A percentile compares a stretch with the other conserved stretches of the same genome.
Evolutionary conservation across 2,797 vertebrate genomes (phyloP).

Genomic region (Poecilia picta): DNA sequence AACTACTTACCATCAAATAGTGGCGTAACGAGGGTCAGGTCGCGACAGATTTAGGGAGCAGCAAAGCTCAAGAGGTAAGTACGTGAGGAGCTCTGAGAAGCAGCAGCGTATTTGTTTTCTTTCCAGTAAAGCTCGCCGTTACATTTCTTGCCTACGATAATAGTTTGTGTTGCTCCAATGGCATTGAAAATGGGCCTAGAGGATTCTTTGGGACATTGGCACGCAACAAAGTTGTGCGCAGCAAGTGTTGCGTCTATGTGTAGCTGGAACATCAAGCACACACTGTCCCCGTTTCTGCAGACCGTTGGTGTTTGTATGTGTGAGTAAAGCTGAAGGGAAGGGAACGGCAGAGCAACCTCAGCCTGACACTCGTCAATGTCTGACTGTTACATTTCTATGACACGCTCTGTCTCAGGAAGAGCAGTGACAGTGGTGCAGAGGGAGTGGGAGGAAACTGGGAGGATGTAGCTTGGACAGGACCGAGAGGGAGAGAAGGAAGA

Average conservation of each 20-base stretch:
- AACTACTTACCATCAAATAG: slow-evolving; percentile 80
- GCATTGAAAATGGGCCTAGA: slow-evolving; percentile 4
- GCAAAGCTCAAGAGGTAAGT: slow-evolving; percentile 29
- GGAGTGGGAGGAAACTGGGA: slow-evolving; percentile 36
- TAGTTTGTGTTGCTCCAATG: slow-evolving; percentile 10
- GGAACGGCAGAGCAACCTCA: slow-evolving; percentile 55
- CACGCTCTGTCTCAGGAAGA: slow-evolving; percentile 65
- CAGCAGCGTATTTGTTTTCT: slow-evolving; percentile 5
- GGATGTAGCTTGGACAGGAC: slow-evolving; percentile 41
- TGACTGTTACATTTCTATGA: slow-evolving; percentile 77
- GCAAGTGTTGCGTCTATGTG: slow-evolving; percentile 14
- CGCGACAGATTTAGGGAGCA: slow-evolving; percentile 50
- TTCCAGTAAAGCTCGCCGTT: background rate
- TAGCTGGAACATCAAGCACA: slow-evolving; percentile 17
- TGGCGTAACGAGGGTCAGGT: slow-evolving; percentile 64
- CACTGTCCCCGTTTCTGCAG: slow-evolving; percentile 25
- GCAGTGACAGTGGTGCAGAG: slow-evolving; percentile 29
- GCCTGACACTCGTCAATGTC: slow-evolving; percentile 74
- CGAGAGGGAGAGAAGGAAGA: slow-evolving; percentile 34
- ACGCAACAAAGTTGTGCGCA: background rate
- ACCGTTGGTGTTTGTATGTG: slow-evolving; percentile 40
- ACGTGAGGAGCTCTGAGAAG: slow-evolving; percentile 18
- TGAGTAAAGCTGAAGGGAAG: slow-evolving; percentile 53
- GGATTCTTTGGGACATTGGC: background rate
- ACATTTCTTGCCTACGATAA: background rate